Base-by-base conservation (phyloP, 2,113 vertebrate genomes). In the Zeus faber region DNA sequence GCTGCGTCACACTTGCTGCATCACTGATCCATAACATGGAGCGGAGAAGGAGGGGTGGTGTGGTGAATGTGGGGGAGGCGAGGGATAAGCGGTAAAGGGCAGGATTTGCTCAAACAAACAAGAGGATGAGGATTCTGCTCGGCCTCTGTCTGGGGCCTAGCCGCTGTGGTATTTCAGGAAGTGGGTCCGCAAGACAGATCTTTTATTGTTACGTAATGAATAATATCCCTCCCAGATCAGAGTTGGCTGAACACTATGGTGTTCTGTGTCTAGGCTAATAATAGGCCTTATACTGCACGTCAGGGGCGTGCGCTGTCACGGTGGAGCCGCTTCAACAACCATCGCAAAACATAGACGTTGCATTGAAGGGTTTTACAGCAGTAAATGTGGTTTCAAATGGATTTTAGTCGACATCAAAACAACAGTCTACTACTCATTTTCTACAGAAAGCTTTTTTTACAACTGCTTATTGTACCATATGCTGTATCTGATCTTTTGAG, bases 201-300 rank as follows among this genome's bases (percentile, higher is more conserved):
- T 70, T 82, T 70, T 69, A 84, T 86, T 84, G 80, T 87, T 87
- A 85, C 67, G 70, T 83, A 86, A 87, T 79, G 63, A 80, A 70
- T 72, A 67, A 71, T 79, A 81, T 80, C 69, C 71, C 67, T 78
- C 67, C 52, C 11, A 58, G 55, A 72, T 62, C 49, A 74, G 77
- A 71, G 73, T 69, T 60, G 70, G 80, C 79, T 76, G 74, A 73
- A 68, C 74, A 74, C 79, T 70, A 56, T 57, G 58, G 29, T 74
- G 74, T 78, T 69, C 55, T 70, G 49, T 37, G 24, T 29, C 33
- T 49, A 52, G 49, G 49, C 80, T 85, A 85, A 86, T 86, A 81
- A 83, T 83, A 85, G 82, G 67, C 58, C 58, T 54, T 54, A 62
- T 61, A 61, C 62, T 41, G n/a, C 57, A 70, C 70, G n/a, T 72